These are phyloP conservation scores for Ormia ochracea DNA, from an alignment of 2,888 invertebrate species.

Conservation along the genomic window DNA sequence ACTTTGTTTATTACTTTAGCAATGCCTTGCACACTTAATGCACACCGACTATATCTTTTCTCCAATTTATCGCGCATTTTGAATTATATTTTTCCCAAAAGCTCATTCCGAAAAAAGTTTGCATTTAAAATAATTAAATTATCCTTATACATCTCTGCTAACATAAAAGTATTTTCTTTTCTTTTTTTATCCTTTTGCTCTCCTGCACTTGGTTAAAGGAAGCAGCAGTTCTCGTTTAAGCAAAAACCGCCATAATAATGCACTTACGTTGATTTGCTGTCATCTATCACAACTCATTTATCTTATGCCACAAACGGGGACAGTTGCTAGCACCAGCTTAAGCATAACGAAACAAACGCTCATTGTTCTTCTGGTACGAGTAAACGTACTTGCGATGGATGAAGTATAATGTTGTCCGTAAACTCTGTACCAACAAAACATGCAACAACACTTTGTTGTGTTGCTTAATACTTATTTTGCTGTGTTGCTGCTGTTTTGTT, in stretches of 20 bases:
- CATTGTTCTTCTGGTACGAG: slow-evolving; percentile 42
- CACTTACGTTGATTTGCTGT: slow-evolving; percentile 76
- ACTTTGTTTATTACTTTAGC: too few relatives aligned
- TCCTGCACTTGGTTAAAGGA: slow-evolving; percentile 6
- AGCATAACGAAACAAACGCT: slow-evolving; percentile 17
- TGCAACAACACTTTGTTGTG: slow-evolving; percentile 65
- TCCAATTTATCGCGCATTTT: background rate
- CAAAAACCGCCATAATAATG: slow-evolving; percentile 69
- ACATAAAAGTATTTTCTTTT: background rate
- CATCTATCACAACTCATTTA: slow-evolving; percentile 75
- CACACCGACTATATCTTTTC: too few relatives aligned
- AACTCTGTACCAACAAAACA: slow-evolving; percentile 66
- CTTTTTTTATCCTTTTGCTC: background rate
- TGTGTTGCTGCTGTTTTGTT: slow-evolving; percentile 39
- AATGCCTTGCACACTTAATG: too few relatives aligned
- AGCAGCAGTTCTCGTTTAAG: slow-evolving; percentile 25
- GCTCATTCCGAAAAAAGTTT: background rate
- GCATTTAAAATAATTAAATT: slow-evolving; percentile 14
- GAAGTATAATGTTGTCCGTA: background rate
- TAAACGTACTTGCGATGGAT: slow-evolving; percentile 12
- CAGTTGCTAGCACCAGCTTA: slow-evolving; percentile 49
- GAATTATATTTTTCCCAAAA: background rate
- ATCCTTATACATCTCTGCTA: background rate
- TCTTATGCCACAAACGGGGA: slow-evolving; percentile 67
- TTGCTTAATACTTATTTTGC: slow-evolving; percentile 4